Base-by-base conservation (phyloP, 2,113 vertebrate species). In the Oreochromis aureus region DNA sequence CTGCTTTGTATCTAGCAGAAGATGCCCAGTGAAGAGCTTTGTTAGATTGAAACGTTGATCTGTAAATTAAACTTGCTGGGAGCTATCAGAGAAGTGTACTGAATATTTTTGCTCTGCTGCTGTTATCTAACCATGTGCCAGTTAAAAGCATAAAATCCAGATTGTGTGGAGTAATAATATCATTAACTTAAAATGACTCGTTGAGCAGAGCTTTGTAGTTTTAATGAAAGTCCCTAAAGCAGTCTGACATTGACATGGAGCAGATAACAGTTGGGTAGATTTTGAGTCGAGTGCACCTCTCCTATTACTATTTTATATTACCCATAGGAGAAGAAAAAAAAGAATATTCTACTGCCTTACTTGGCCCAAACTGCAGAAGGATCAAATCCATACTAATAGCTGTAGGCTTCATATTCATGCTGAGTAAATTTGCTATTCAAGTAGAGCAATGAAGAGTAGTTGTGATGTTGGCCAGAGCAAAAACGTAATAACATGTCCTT, bases 191-290 rank as follows among this genome's bases (percentile, higher is more conserved):
- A 92, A 88, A 88, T 85, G 22, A 88, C 61, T 89, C 39, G 32
- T 82, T 86, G 61, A 91, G 78, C 58, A 30, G 44, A 80, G 84
- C 86, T 87, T 92, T 91, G 83, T 87, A 71, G 89, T 84, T 82
- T 86, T 80, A 89, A 93, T 87, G 87, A 39, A 87, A 86, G 87
- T 76, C 87, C 91, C 79, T 83, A 30, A 69, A 88, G 87, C 54
- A 2, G 46, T 80, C 78, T 88, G 89, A 91, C 85, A 54, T 76
- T 84, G 85, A 89, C 59, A 59, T 63, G 54, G 51, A 86, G 34
- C 87, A 87, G 87, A 89, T 88, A 89, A 81, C 91, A 82, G 78
- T 73, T 78, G 71, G 16, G 82, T 91, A 48, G 83, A 80, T 69
- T 78, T 71, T 15, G 41, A 80, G 86, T 44, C 46, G 18, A 86